phyloP scores from a whole-genome alignment of 2,113 vertebrate genomes.

The Hydrolagus affinis region DNA sequence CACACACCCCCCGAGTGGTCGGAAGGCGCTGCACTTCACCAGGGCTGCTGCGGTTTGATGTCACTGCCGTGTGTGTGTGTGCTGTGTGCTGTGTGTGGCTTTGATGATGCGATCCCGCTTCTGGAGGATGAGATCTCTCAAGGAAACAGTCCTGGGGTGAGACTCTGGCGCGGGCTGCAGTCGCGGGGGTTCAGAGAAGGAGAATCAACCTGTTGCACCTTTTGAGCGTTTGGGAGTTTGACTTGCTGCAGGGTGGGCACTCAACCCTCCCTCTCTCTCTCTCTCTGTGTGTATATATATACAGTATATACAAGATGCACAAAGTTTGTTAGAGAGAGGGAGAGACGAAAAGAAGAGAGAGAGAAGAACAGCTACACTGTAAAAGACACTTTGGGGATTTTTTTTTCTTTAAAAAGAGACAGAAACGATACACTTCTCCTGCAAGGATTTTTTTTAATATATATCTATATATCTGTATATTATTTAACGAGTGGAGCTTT shows the following conservation, averaged over 20 bases:
- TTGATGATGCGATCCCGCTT: constrained; percentile 15
- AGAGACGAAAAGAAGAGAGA: too few relatives aligned
- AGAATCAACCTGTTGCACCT: constrained; percentile 38
- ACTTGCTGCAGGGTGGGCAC: constrained; percentile 21
- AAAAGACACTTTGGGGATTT: background rate
- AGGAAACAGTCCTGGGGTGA: constrained; percentile 19
- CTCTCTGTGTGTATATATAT: too few relatives aligned
- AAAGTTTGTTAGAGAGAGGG: constrained; percentile 11
- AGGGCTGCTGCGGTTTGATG: too few relatives aligned
- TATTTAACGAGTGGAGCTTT: constrained; percentile 12
- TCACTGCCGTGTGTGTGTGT: background rate
- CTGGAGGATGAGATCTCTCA: constrained; percentile 14
- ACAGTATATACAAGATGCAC: constrained; percentile 35
- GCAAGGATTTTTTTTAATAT: constrained; percentile 1
- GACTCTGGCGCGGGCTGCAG: background rate
- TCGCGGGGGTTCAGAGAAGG: background rate
- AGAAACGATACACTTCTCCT: background rate
- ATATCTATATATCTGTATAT: too few relatives aligned
- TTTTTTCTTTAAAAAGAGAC: background rate
- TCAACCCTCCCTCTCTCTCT: constrained; percentile 6
- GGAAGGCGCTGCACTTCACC: background rate
- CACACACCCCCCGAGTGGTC: too few relatives aligned
- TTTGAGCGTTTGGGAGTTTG: constrained; percentile 18
- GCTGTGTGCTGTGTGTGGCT: background rate
- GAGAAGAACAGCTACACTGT: background rate